These are phyloP conservation scores for Leptodirus hochenwartii DNA, from an alignment of 2,888 invertebrate genomes.

Conservation along the genomic window DNA sequence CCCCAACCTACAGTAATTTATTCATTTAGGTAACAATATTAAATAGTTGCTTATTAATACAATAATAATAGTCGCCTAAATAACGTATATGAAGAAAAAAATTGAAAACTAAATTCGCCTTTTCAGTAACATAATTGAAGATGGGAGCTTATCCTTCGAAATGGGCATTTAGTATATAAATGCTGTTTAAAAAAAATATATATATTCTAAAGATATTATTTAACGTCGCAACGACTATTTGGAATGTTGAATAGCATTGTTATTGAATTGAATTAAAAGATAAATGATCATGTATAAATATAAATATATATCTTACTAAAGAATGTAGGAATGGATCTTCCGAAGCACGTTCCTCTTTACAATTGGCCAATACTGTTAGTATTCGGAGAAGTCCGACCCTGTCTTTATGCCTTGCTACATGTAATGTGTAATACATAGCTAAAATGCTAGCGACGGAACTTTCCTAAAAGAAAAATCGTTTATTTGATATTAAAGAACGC, in stretches of 20 bases:
- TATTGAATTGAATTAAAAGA: background rate
- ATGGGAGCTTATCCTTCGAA: too few species aligned
- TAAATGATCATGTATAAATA: background rate
- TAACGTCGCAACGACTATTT: too few species aligned
- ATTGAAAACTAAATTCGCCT: too few species aligned
- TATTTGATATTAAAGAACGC: too few species aligned
- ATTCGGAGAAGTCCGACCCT: slow-evolving; percentile 67
- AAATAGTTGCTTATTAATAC: background rate
- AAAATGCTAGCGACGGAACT: slow-evolving; percentile 82
- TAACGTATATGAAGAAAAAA: too few species aligned
- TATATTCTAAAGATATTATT: background rate
- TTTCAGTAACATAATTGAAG: slow-evolving; percentile 6
- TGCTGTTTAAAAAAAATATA: too few species aligned
- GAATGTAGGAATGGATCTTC: slow-evolving; percentile 93
- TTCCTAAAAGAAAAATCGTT: too few species aligned
- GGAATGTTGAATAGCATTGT: background rate
- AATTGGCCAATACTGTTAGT: slow-evolving; percentile 75
- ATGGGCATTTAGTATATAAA: too few species aligned
- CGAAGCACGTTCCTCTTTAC: slow-evolving; percentile 81
- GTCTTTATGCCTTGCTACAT: slow-evolving; percentile 68
- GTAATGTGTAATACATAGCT: slow-evolving; percentile 88
- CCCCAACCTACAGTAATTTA: slow-evolving; percentile 44
- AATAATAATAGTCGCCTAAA: background rate
- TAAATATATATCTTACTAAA: slow-evolving; percentile 34
- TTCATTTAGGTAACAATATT: slow-evolving; percentile 9